These are phyloP conservation scores for Empis stercorea DNA, from an alignment of 2,888 invertebrate genomes.

Conservation along the genomic window DNA sequence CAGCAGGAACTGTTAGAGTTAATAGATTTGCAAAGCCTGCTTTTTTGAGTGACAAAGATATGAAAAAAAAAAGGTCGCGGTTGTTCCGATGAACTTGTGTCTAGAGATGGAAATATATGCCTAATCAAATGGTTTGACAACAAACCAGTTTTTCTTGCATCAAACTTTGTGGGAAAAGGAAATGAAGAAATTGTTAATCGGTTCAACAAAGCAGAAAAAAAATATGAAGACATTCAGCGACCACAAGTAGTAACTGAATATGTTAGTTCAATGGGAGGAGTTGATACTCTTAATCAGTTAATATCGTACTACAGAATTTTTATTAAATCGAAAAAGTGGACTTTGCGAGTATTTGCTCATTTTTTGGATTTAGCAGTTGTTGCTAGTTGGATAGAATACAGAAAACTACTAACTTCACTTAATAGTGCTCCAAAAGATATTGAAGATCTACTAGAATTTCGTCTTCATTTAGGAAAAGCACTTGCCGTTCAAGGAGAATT, in stretches of 20 bases:
- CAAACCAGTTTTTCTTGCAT: background rate
- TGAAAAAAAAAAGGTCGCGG: background rate
- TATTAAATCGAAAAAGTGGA: background rate
- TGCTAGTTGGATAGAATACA: background rate
- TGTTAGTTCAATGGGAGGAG: too few species aligned
- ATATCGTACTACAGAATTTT: background rate
- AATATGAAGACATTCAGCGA: too few species aligned
- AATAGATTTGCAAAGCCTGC: background rate
- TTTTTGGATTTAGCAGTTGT: background rate
- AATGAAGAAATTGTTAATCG: background rate
- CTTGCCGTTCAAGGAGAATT: background rate
- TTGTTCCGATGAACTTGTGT: background rate
- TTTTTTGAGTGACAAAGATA: background rate
- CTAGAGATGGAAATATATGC: background rate
- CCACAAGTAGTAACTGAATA: too few species aligned
- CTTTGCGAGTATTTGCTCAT: background rate
- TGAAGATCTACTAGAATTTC: background rate
- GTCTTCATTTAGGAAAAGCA: too few species aligned
- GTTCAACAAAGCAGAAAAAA: too few species aligned
- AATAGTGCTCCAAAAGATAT: background rate
- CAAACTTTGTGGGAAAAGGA: background rate
- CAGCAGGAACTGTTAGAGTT: too few species aligned
- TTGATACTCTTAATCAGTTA: background rate
- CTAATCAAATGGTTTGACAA: background rate
- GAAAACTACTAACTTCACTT: background rate